Evolutionary conservation across 1,140 invertebrate genomes (phyloP).

Genomic region (Meloidogyne hapla): DNA sequence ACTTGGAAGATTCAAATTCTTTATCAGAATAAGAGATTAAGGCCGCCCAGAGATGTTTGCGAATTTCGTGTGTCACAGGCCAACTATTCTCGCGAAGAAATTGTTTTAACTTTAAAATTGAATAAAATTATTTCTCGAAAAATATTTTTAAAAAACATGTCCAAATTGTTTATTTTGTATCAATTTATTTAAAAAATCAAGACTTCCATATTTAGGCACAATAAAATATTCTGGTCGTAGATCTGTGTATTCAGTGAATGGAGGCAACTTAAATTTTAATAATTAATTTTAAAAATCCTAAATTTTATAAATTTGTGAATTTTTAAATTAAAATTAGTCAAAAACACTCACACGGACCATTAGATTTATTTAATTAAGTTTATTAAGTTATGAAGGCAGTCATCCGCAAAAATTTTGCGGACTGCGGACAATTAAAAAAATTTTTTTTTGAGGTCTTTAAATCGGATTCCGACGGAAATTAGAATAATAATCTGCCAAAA

Average conservation of each 20-base stretch:
- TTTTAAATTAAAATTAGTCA: not conserved
- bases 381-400: not conserved
- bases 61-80: constrained; percentile 60
- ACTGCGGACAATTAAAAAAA: no score
- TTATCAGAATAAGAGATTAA: constrained; percentile 50
- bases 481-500: no score
- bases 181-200: constrained; percentile 5
- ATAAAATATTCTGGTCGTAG: constrained; percentile 22
- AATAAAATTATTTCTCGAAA: no score
- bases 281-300: not conserved
- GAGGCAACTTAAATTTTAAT: constrained; percentile 12
- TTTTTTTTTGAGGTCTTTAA: no score
- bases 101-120: constrained; percentile 58
- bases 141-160: constrained; percentile 6
- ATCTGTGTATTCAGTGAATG: constrained; percentile 28
- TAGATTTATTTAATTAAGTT: not conserved
- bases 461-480: no score
- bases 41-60: constrained; percentile 51
- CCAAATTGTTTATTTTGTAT: constrained; percentile 13
- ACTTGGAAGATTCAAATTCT: constrained; percentile 53
- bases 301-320: not conserved
- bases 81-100: constrained; percentile 61
- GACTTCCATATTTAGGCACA: not conserved
- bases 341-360: not conserved
- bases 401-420: not conserved